These are phyloP conservation scores for Falco naumanni DNA, from an alignment of 2,797 vertebrate species.

Conservation along the genomic window DNA sequence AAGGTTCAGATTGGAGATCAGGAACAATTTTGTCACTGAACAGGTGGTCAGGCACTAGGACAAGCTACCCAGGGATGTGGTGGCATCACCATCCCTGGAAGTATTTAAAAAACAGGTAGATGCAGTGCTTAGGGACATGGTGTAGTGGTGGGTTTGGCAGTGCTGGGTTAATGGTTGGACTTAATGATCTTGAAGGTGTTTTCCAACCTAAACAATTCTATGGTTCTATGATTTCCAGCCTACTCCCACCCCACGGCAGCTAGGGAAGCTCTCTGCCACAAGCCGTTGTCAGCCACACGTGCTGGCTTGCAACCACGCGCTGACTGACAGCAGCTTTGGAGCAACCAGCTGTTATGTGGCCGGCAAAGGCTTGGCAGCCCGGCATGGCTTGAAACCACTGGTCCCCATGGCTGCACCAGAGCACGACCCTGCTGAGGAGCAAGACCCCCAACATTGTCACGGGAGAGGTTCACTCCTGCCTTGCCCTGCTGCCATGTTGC, in stretches of 20 bases:
- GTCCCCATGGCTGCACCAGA: background rate
- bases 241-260: rapidly evolving
- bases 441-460: background rate
- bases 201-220: background rate
- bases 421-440: background rate
- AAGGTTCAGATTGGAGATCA: no score
- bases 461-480: background rate
- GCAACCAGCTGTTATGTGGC: background rate
- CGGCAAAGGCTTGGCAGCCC: background rate
- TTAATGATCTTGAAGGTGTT: background rate
- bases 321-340: background rate
- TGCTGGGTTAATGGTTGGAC: no score
- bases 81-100: background rate
- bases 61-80: background rate
- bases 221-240: background rate
- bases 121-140: background rate
- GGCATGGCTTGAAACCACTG: background rate
- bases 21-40: background rate
- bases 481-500: background rate
- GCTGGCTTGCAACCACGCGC: rapidly evolving
- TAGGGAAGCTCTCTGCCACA: background rate
- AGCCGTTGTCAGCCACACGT: background rate
- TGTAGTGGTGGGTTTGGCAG: no score
- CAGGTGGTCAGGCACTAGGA: background rate
- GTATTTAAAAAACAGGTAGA: background rate